These are phyloP conservation scores for Atherix ibis DNA, from an alignment of 2,888 invertebrate species.

Conservation along the genomic window DNA sequence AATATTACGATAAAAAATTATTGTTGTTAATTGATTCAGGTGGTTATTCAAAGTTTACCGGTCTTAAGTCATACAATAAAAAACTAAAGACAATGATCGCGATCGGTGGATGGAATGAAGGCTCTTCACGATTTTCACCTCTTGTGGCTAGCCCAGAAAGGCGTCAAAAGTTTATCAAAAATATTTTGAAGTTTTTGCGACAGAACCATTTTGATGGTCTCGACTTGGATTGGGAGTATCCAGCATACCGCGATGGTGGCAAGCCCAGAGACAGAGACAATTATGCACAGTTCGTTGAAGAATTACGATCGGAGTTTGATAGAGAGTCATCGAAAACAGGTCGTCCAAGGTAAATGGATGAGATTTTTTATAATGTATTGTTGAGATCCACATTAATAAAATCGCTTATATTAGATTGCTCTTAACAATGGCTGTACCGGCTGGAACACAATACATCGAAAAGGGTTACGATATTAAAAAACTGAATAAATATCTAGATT, in stretches of 20 bases:
- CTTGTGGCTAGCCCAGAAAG: constrained; percentile 65
- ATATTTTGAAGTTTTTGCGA: constrained; percentile 69
- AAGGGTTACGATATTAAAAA: constrained; percentile 84
- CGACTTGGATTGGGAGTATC: constrained; percentile 73
- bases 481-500: constrained; percentile 75
- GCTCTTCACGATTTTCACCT: constrained; percentile 72
- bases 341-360: constrained; percentile 36
- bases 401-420: constrained; percentile 38
- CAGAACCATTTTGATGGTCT: constrained; percentile 88
- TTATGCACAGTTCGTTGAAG: constrained; percentile 76
- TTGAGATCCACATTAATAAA: not conserved
- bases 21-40: constrained; percentile 39
- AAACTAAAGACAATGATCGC: constrained; percentile 79
- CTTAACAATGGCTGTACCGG: constrained; percentile 86
- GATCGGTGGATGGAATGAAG: constrained; percentile 90
- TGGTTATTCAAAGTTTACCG: constrained; percentile 87
- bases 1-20: constrained; percentile 7
- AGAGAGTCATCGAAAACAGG: constrained; percentile 72
- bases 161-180: constrained; percentile 67
- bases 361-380: not conserved
- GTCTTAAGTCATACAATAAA: constrained; percentile 83
- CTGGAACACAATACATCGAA: constrained; percentile 82
- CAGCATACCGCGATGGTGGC: constrained; percentile 41
- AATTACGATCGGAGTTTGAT: constrained; percentile 78
- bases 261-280: constrained; percentile 71